Evolutionary conservation across 1,140 invertebrate species (phyloP), one percentile per base, ranked within the genome.

Genomic region (Caerostris darwini): DNA sequence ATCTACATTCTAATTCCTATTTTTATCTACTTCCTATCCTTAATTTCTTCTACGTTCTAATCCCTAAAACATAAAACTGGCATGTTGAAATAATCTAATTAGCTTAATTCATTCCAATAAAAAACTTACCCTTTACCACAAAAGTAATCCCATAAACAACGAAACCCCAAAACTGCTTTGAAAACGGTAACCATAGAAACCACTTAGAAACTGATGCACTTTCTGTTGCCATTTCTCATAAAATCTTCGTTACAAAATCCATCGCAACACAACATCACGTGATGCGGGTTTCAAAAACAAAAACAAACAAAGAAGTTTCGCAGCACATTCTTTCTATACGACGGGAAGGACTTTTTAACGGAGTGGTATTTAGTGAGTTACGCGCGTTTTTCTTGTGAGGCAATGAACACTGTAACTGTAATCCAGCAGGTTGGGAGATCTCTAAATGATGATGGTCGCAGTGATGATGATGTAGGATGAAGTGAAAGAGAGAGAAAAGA

Each of bases 291-390:
- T 34, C 2, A 53, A 77, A 77, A 77, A 34, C 50, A 77, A 77
- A 61, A 77, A 77, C 69, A 77, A 53, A 77, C 34, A 3, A 12
- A 34, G 2, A 34, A 34, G 2, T 1, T 0, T 34, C 2, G 0
- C 34, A 2, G 0, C 34, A 10, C 69, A 77, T 19, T 12, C 12
- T 77, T 2, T 34, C 34, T 34, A 34, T 34, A 12, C 69, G 3
- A 7, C 19, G 5, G 69, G 50, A 34, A 34, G 3, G 59, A 77
- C 19, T 77, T 77, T 34, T 77, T 77, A 77, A 77, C 69, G 8
- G 69, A 77, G 34, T 77, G 69, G 50, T 77, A 77, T 77, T 77
- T 77, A 77, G 69, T 77, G 34, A 77, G 50, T 77, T 77, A 77
- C 69, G 69, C 69, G 50, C 69, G 69, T 77, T 77, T 77, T 77